Percentiles rank a stretch among this genome's conserved stretches.
phyloP scores from a whole-genome alignment of 2,888 invertebrate genomes.

The Caenorhabditis becei region DNA sequence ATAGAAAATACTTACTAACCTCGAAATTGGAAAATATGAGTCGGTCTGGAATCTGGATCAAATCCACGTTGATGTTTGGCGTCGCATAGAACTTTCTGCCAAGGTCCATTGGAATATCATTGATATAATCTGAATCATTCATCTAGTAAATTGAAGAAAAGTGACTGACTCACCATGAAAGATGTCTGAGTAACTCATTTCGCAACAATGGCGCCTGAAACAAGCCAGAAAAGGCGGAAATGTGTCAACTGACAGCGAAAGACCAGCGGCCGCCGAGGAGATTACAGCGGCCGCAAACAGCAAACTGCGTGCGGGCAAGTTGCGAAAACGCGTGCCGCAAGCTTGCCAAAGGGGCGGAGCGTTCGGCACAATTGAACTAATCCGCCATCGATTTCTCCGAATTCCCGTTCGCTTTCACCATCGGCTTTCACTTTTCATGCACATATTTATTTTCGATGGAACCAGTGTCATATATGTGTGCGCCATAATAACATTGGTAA shows the following conservation, averaged over 20 bases:
- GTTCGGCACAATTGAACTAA: conserved; percentile 30
- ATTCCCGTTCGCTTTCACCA: background rate
- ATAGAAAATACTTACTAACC: conserved; percentile 22
- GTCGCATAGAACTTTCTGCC: conserved; percentile 51
- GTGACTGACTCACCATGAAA: conserved; percentile 46
- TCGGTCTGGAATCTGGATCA: conserved; percentile 32
- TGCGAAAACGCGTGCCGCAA: conserved; percentile 27
- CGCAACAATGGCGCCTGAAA: conserved; percentile 12
- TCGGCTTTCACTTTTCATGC: conserved; percentile 21
- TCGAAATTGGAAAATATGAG: conserved; percentile 35
- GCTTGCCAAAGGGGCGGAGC: conserved; percentile 31
- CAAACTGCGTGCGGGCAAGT: conserved; percentile 10
- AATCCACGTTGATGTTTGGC: conserved; percentile 39
- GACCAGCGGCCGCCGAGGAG: conserved; percentile 8
- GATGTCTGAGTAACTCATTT: conserved; percentile 53
- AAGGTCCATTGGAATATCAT: conserved; percentile 50
- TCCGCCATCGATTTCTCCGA: conserved; percentile 40
- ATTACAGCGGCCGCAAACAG: conserved; percentile 30
- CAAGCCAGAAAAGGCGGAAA: conserved; percentile 21
- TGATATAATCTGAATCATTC: conserved; percentile 48
- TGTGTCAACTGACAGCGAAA: conserved; percentile 29
- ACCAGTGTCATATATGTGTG: conserved; percentile 65
- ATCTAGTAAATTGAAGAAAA: background rate
- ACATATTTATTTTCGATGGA: conserved; percentile 63
- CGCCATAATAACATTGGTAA: conserved; percentile 54